Evolutionary conservation across 2,888 invertebrate species (phyloP).

Genomic region (Heteromyza rotundicornis): DNA sequence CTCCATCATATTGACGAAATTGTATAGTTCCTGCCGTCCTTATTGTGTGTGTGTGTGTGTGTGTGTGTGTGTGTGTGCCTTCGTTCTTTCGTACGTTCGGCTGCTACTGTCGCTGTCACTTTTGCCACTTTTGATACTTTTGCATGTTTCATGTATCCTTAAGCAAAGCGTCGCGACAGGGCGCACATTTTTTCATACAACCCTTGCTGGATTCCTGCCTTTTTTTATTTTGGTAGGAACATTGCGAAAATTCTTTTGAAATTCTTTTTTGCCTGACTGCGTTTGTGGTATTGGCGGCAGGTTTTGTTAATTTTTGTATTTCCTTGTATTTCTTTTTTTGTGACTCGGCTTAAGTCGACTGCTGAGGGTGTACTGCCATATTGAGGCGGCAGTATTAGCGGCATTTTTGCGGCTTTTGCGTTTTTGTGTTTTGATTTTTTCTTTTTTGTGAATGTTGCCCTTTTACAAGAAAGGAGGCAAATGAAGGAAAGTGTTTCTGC

Average conservation of each 20-base stretch:
- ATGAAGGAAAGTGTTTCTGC: not conserved
- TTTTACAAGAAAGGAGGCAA: not conserved
- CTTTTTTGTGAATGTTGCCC: not conserved
- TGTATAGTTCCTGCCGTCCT: slow-evolving; percentile 9
- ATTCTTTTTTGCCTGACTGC: not conserved
- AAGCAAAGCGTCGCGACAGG: not conserved
- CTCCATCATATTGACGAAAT: slow-evolving; percentile 11
- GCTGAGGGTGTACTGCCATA: not conserved
- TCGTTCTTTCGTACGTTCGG: not conserved
- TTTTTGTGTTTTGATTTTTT: slow-evolving; percentile 15
- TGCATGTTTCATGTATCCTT: not conserved
- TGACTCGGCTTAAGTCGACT: not conserved
- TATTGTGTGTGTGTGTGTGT: not conserved
- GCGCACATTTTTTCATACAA: not conserved
- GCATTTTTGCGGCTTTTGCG: slow-evolving; percentile 14
- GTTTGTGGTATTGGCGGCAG: not conserved
- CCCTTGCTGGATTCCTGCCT: not conserved
- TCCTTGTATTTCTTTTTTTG: not conserved
- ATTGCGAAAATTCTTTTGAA: slow-evolving; percentile 14
- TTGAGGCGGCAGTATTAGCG: slow-evolving; percentile 6
- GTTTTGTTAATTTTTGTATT: slow-evolving; percentile 6
- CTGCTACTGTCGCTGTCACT: not conserved
- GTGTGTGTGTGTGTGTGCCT: not conserved
- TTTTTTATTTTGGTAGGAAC: slow-evolving; percentile 1
- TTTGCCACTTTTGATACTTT: not conserved